Conservation (phyloP, 2,888 invertebrate genomes). For the Euzetes globulus region DNA sequence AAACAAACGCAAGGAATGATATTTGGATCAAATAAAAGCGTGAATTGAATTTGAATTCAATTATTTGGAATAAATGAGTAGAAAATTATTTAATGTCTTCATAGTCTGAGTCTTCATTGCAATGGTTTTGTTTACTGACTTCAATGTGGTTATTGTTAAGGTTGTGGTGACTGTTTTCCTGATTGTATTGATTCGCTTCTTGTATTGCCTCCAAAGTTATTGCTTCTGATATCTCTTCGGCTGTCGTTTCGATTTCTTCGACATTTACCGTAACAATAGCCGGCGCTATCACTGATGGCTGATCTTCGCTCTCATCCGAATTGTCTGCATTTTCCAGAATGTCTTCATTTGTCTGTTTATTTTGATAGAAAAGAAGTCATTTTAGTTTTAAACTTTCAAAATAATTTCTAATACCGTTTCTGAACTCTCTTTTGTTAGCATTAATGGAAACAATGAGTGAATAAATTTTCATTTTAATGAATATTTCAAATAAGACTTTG, state of each 20-base stretch:
- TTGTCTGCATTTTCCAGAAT: background rate
- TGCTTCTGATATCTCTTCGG: slow-evolving; percentile 26
- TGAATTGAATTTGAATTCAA: no score
- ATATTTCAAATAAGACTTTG: background rate
- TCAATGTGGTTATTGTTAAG: background rate
- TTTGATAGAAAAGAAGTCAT: background rate
- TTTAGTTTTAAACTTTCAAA: background rate
- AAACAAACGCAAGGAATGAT: no score
- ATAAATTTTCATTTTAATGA: background rate
- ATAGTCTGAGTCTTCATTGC: slow-evolving; percentile 27
- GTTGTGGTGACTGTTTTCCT: background rate
- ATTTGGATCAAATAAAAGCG: no score
- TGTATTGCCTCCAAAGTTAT: slow-evolving; percentile 22
- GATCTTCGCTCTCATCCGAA: slow-evolving; percentile 6
- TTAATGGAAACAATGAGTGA: background rate
- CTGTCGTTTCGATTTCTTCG: background rate
- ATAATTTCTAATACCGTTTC: background rate
- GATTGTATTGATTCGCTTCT: slow-evolving; percentile 14
- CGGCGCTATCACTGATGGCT: background rate
- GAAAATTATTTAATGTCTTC: slow-evolving; percentile 18
- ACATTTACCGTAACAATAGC: background rate
- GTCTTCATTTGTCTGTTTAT: background rate
- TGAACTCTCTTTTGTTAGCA: background rate
- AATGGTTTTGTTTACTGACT: background rate
- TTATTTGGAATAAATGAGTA: background rate